These are phyloP conservation scores for Cydia strobilella DNA, from an alignment of 1,140 invertebrate species.

Conservation along the genomic window DNA sequence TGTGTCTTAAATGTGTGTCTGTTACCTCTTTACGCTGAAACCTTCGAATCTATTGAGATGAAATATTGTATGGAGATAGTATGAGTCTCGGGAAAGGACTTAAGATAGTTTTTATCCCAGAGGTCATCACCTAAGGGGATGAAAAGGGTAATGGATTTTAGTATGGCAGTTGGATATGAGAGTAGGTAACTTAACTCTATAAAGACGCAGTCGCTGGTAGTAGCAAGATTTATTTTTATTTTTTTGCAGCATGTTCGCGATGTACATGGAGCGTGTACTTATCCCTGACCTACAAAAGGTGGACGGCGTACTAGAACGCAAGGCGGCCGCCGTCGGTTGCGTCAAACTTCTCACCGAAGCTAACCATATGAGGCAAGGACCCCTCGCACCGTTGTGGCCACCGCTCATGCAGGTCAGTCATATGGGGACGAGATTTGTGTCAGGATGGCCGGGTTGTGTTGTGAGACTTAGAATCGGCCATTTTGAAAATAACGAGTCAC, in stretches of 20 bases:
- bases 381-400: slow-evolving; percentile 83
- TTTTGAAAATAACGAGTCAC: no score
- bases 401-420: slow-evolving; percentile 83
- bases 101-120: no score
- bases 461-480: slow-evolving; percentile 51
- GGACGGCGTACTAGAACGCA: slow-evolving; percentile 89
- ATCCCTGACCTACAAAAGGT: slow-evolving; percentile 94
- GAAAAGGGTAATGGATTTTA: no score
- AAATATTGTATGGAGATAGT: no score
- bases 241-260: slow-evolving; percentile 92
- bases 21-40: no score
- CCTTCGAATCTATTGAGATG: no score
- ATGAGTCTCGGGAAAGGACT: no score
- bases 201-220: no score
- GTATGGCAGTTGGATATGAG: no score
- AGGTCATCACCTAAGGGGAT: no score
- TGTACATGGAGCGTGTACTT: slow-evolving; percentile 94
- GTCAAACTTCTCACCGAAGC: slow-evolving; percentile 92
- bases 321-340: slow-evolving; percentile 94
- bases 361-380: slow-evolving; percentile 82
- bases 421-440: slow-evolving; percentile 58
- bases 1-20: no score
- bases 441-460: slow-evolving; percentile 82
- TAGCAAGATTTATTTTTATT: slow-evolving; percentile 25
- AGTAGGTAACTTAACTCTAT: background rate